phyloP scores from a whole-genome alignment of 1,140 invertebrate species.

The Platorchestia sp. region DNA sequence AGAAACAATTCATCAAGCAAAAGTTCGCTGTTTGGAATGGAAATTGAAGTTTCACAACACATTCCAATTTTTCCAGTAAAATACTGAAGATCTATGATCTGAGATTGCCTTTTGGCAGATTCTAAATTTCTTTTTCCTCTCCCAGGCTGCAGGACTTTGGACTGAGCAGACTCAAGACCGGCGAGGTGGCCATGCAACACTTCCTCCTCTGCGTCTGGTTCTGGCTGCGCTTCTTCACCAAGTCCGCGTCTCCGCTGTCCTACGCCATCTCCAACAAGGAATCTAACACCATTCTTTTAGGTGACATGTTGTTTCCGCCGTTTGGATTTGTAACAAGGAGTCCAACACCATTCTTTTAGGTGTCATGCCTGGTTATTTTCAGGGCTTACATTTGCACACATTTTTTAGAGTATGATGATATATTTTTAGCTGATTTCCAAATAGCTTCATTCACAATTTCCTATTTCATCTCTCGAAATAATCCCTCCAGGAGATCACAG shows the following conservation, averaged over 20 bases:
- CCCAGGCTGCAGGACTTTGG: background rate
- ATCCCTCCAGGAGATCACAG: background rate
- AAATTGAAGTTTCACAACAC: no score
- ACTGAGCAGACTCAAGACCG: background rate
- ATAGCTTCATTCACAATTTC: background rate
- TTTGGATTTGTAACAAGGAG: background rate
- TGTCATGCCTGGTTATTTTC: no score
- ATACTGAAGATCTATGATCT: no score
- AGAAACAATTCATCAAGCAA: no score
- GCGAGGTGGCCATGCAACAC: background rate
- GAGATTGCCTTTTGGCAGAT: no score
- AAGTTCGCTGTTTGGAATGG: no score
- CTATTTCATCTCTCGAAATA: background rate
- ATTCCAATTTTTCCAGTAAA: no score
- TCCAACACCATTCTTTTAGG: background rate
- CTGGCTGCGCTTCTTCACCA: background rate
- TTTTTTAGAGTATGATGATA: no score
- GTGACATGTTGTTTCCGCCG: background rate
- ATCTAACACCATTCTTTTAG: slow-evolving; percentile 6
- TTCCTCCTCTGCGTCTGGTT: slow-evolving; percentile 7
- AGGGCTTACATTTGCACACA: no score
- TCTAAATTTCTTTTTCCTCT: background rate
- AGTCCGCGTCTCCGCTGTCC: background rate
- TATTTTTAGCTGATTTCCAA: background rate
- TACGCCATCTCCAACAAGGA: slow-evolving; percentile 7